Evolutionary conservation across 64 coral and sea anemone species (phyloP).

Genomic region (Stylophora pistillata): DNA sequence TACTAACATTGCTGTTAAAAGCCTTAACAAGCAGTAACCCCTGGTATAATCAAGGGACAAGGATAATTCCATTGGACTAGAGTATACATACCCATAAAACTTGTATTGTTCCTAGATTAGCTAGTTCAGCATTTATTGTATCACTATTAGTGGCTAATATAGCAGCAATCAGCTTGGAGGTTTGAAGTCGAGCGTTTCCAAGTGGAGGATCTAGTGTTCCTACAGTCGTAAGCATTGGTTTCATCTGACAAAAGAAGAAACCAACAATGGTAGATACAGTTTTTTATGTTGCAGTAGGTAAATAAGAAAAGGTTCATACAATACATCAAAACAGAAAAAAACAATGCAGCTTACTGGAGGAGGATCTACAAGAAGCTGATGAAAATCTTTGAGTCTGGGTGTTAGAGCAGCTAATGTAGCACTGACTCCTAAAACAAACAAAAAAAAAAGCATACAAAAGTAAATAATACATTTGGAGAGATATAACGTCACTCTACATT

Average conservation of each 20-base stretch:
- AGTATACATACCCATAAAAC: conserved; percentile 90
- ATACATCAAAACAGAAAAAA: neutral
- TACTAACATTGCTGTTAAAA: neutral
- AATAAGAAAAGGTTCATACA: neutral
- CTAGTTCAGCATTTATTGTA: conserved; percentile 87
- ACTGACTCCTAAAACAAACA: conserved; percentile 77
- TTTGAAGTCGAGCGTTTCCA: conserved; percentile 96
- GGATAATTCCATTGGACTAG: neutral
- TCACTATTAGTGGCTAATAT: conserved; percentile 94
- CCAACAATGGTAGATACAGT: neutral
- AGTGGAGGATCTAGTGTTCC: conserved; percentile 94
- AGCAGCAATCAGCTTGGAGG: conserved; percentile 87
- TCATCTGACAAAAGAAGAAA: conserved; percentile 50
- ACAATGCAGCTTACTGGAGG: conserved; percentile 65
- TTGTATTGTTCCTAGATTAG: conserved; percentile 88
- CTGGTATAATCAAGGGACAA: neutral
- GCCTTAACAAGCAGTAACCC: neutral
- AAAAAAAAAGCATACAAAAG: neutral
- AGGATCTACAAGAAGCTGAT: conserved; percentile 86
- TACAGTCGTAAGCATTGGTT: conserved; percentile 85
- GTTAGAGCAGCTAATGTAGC: conserved; percentile 95
- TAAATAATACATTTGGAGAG: neutral
- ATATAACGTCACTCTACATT: neutral
- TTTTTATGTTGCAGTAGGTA: neutral
- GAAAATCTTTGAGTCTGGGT: conserved; percentile 90